These are phyloP conservation scores for Aeoliscus strigatus DNA, from an alignment of 2,797 vertebrate species.

Conservation along the genomic window DNA sequence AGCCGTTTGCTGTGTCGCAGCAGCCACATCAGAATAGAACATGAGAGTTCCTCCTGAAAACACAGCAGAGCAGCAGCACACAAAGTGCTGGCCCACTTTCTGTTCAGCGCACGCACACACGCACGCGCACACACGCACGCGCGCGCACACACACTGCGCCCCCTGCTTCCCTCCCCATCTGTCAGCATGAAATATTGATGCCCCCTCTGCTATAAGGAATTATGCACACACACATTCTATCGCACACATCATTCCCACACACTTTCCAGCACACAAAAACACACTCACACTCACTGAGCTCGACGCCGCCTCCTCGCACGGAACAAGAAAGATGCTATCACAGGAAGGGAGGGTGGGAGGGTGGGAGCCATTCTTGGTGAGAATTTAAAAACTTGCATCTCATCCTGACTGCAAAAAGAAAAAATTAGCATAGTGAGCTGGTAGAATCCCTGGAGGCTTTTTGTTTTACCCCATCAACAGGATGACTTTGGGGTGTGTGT, in stretches of 20 bases:
- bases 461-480: too few species aligned
- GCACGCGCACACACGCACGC: conserved; percentile 19
- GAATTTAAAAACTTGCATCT: too few species aligned
- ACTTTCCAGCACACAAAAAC: conserved; percentile 10
- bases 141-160: conserved; percentile 16
- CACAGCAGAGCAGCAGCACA: conserved; percentile 13
- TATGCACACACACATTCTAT: conserved; percentile 16
- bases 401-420: too few species aligned
- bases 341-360: too few species aligned
- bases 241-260: conserved; percentile 9
- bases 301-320: too few species aligned
- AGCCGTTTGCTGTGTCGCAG: background rate
- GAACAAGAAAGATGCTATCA: too few species aligned
- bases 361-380: too few species aligned
- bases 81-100: conserved; percentile 55
- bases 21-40: conserved; percentile 47
- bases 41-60: conserved; percentile 49
- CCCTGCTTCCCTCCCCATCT: conserved; percentile 61
- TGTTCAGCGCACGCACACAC: conserved; percentile 29
- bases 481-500: too few species aligned
- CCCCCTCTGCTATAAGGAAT: conserved; percentile 51
- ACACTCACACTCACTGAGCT: conserved; percentile 13
- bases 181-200: conserved; percentile 77
- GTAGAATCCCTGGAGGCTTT: too few species aligned
- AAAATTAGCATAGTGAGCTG: too few species aligned